A percentile compares a stretch with the other conserved stretches of the same genome.
Evolutionary conservation across 2,888 invertebrate species (phyloP).

Genomic region (Peribatodes rhomboidaria): DNA sequence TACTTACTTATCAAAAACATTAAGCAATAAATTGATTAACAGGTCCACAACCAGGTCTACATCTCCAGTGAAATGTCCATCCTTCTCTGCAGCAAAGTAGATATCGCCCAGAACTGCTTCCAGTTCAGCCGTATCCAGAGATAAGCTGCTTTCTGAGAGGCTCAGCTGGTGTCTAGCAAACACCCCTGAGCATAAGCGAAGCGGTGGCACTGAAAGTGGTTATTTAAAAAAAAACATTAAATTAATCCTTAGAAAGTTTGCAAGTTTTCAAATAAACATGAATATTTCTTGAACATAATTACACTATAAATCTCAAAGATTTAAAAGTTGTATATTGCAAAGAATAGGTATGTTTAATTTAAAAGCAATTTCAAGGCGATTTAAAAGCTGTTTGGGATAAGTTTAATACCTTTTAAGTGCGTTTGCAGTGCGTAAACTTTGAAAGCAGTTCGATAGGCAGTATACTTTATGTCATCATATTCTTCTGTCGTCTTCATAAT

Average conservation of each 20-base stretch:
- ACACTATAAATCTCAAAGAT: too few relatives aligned
- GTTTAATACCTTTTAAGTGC: slow-evolving; percentile 88
- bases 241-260: too few relatives aligned
- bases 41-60: slow-evolving; percentile 88
- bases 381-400: too few relatives aligned
- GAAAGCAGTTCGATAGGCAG: slow-evolving; percentile 91
- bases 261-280: too few relatives aligned
- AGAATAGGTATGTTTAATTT: too few relatives aligned
- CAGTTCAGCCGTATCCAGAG: slow-evolving; percentile 89
- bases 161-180: slow-evolving; percentile 91
- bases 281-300: too few relatives aligned
- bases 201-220: slow-evolving; percentile 70
- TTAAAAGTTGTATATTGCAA: too few relatives aligned
- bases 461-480: slow-evolving; percentile 90
- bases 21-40: slow-evolving; percentile 88
- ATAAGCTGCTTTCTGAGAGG: slow-evolving; percentile 89
- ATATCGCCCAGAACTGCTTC: slow-evolving; percentile 91
- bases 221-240: too few relatives aligned
- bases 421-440: slow-evolving; percentile 84
- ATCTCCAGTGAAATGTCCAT: slow-evolving; percentile 87
- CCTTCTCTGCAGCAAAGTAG: slow-evolving; percentile 90
- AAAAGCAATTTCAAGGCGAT: too few relatives aligned
- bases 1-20: slow-evolving; percentile 89
- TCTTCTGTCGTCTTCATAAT: slow-evolving; percentile 87
- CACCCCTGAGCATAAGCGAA: slow-evolving; percentile 88